Percentiles rank a stretch among this genome's conserved stretches.
phyloP scores from a whole-genome alignment of 2,113 vertebrate genomes.

The Hylia prasina region DNA sequence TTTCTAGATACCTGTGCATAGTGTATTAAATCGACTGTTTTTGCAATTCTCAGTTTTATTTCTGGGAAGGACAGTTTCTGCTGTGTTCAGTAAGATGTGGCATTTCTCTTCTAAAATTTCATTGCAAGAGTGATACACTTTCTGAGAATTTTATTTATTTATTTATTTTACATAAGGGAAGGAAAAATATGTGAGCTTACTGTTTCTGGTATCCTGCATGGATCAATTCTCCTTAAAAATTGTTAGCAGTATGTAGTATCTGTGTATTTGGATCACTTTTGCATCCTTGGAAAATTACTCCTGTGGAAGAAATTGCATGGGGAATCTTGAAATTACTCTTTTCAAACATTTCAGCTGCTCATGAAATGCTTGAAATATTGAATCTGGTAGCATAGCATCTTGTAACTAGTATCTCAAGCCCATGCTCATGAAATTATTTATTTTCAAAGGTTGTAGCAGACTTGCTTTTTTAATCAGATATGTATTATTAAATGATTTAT shows the following conservation, averaged over 20 bases:
- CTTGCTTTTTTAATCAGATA: neutral
- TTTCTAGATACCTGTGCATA: neutral
- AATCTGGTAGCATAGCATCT: neutral
- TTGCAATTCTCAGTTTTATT: neutral
- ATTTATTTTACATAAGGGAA: neutral
- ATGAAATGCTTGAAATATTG: neutral
- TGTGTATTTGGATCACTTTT: neutral
- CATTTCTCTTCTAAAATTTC: neutral
- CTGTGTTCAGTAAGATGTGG: neutral
- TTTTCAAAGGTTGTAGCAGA: neutral
- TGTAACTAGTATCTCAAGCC: neutral
- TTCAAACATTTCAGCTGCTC: neutral
- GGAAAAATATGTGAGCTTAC: fast-evolving
- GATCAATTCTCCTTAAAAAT: neutral
- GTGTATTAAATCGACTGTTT: neutral
- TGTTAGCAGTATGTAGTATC: fast-evolving
- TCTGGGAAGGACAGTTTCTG: neutral
- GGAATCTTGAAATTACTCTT: neutral
- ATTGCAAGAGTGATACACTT: neutral
- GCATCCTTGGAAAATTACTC: neutral
- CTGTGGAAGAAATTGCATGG: neutral
- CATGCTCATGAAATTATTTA: neutral
- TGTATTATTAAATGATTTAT: neutral
- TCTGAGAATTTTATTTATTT: neutral
- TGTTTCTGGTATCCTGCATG: neutral